Base-by-base conservation (phyloP, 2,113 vertebrate genomes). In the Notothenia coriiceps region DNA sequence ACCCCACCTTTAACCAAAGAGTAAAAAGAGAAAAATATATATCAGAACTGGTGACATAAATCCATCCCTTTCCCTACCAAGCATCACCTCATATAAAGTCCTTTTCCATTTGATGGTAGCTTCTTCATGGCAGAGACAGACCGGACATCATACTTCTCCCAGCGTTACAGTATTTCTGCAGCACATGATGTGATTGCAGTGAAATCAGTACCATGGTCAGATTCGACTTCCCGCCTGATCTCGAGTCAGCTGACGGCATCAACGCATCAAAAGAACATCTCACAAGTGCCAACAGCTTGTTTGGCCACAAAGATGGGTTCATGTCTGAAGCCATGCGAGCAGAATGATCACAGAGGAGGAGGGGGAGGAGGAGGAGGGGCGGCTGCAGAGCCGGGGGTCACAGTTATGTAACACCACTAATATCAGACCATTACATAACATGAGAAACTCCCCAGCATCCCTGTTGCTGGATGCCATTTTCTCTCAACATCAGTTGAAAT, bases 331-430 rank as follows among this genome's bases (percentile, higher is more conserved):
- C 81, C 67, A 62, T 47, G 62, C 62, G 74, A 88, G 88, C 74
- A 89, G 77, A 91, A 89, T 80, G 77, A 88, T 82, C 87, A 74
- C 25, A 68, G 82, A 74, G 74, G 79, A 79, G 78, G 2, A 12
- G 12, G 20, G 4, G 40, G n/a, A 40, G 15, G 70, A n/a, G 43
- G 8, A 67, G 60, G 72, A 79, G 74, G 83, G 33, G 79, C 56
- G 40, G 81, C 76, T 59, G 77, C 82, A 73, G 65, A 86, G 90
- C 90, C 75, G 18, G 80, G 73, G 91, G 89, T 88, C 80, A 88
- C 68, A 60, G 81, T 94, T 94, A 92, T 86, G 86, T 83, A 94
- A 94, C 79, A 52, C 55, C 47, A 59, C 77, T 88, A 86, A 90
- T 92, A 92, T 93, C 81, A 88, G 81, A 85, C 55, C 79, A 72